Conservation (phyloP, 2,888 invertebrate species). For the Agrotis exclamationis region DNA sequence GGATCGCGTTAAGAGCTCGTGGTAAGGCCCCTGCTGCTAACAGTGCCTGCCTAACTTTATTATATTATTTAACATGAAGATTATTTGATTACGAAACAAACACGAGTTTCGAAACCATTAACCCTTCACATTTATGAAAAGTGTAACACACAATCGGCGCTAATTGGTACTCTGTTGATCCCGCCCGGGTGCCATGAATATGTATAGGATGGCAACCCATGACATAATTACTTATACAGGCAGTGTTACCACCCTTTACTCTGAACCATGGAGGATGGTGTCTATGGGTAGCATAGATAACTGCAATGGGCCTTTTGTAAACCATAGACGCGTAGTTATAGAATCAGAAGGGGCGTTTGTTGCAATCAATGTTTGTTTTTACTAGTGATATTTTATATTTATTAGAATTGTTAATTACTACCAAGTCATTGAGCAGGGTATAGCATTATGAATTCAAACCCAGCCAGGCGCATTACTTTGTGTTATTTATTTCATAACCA, state of each 20-base stretch:
- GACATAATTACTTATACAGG: slow-evolving; percentile 39
- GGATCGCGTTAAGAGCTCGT: no score
- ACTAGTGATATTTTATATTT: no score
- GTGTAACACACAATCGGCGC: slow-evolving; percentile 43
- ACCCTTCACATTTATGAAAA: slow-evolving; percentile 30
- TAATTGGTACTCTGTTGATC: slow-evolving; percentile 48
- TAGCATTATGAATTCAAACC: no score
- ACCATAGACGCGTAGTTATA: neutral
- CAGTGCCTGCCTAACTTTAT: neutral
- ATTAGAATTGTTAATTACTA: no score
- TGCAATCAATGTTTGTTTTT: neutral
- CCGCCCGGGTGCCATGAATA: slow-evolving; percentile 42
- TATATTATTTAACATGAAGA: slow-evolving; percentile 9
- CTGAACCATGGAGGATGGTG: neutral
- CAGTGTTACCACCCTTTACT: slow-evolving; percentile 21
- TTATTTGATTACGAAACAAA: slow-evolving; percentile 9
- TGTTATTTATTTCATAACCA: no score
- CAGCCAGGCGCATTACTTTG: no score
- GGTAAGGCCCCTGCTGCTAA: no score
- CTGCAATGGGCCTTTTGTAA: neutral
- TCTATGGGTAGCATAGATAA: neutral
- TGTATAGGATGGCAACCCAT: slow-evolving; percentile 45
- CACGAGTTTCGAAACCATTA: slow-evolving; percentile 2
- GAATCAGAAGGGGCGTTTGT: neutral
- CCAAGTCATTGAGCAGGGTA: no score